phyloP scores from a whole-genome alignment of 92 coral and sea anemone species.

The Porites rus region DNA sequence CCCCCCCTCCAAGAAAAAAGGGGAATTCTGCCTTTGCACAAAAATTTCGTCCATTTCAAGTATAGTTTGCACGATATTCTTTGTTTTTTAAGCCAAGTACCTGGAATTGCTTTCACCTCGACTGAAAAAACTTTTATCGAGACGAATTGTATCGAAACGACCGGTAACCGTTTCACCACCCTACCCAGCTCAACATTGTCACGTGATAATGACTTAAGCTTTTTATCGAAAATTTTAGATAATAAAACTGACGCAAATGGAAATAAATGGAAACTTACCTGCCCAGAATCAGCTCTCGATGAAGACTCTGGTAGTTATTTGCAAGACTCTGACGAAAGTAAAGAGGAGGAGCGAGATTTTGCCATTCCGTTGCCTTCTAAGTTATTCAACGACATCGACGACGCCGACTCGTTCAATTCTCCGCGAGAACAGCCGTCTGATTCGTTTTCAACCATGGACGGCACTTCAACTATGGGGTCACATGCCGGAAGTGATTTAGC shows the following conservation, averaged over 20 bases:
- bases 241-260: not conserved
- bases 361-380: not conserved
- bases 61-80: too few species aligned
- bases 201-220: not conserved
- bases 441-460: constrained; percentile 5
- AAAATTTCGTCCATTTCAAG: too few species aligned
- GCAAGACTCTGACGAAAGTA: constrained; percentile 10
- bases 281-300: not conserved
- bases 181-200: too few species aligned
- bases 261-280: not conserved
- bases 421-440: constrained; percentile 1
- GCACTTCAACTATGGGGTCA: constrained; percentile 16
- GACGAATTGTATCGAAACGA: too few species aligned
- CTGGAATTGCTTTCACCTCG: too few species aligned
- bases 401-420: not conserved
- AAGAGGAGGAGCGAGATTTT: not conserved
- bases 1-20: too few species aligned
- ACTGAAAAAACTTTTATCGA: too few species aligned
- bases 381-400: not conserved
- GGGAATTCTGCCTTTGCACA: too few species aligned
- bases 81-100: too few species aligned
- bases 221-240: not conserved
- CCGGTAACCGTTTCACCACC: too few species aligned
- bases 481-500: constrained; percentile 27
- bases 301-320: constrained; percentile 27